phyloP scores from a whole-genome alignment of 2,113 vertebrate genomes.

The Tylochromis polylepis region DNA sequence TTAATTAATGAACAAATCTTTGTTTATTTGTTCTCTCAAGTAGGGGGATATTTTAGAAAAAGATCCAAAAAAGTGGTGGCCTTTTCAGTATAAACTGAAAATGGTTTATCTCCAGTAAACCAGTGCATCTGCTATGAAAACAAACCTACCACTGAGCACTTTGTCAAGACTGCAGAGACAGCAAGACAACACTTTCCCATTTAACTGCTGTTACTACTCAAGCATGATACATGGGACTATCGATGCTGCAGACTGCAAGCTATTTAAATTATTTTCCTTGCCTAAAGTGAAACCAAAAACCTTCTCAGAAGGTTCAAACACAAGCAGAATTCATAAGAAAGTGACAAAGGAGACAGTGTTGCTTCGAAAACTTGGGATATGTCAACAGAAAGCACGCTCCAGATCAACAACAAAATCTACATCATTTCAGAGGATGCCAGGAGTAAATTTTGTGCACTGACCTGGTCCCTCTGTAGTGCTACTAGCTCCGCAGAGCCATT shows the following conservation, averaged over 20 bases:
- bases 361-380: not conserved
- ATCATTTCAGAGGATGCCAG: not conserved
- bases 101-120: not conserved
- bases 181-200: not conserved
- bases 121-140: not conserved
- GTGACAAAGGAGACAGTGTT: not conserved
- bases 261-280: not conserved
- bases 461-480: slow-evolving; percentile 82
- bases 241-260: not conserved
- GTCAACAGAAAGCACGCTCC: not conserved
- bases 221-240: not conserved
- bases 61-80: not conserved
- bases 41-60: not conserved
- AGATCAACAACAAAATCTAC: not conserved
- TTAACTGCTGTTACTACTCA: not conserved
- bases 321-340: not conserved
- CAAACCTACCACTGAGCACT: not conserved
- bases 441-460: slow-evolving; percentile 53
- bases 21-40: not conserved
- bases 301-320: not conserved
- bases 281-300: not conserved
- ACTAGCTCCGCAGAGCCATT: slow-evolving; percentile 91
- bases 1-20: not conserved
- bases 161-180: not conserved
- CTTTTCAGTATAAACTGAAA: not conserved